A percentile compares a stretch with the other conserved stretches of the same genome.
These are phyloP conservation scores for Amphipyra berbera DNA, from an alignment of 2,888 invertebrate species.

Conservation along the genomic window DNA sequence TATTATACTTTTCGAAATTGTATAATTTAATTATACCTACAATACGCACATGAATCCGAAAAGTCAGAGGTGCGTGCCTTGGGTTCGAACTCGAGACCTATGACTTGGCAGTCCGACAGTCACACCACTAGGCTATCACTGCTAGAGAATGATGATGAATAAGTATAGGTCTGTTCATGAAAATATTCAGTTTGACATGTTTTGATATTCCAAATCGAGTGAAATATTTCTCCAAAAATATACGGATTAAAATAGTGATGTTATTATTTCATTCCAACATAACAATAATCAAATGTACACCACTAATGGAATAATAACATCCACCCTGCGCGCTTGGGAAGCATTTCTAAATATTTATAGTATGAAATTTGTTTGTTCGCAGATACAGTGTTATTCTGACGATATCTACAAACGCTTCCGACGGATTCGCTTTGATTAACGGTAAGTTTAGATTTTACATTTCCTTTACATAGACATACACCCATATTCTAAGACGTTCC, in stretches of 20 bases:
- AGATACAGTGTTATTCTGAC: slow-evolving; percentile 87
- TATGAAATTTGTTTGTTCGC: slow-evolving; percentile 63
- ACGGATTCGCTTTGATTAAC: slow-evolving; percentile 84
- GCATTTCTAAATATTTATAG: slow-evolving; percentile 24
- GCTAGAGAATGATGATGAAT: too few species aligned
- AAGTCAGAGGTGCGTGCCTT: too few species aligned
- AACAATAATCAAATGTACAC: slow-evolving; percentile 9
- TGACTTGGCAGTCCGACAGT: too few species aligned
- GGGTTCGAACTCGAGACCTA: too few species aligned
- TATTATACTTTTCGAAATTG: too few species aligned
- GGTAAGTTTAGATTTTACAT: slow-evolving; percentile 69
- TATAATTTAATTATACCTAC: too few species aligned
- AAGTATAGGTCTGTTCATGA: too few species aligned
- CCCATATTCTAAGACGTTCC: too few species aligned
- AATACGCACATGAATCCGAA: too few species aligned
- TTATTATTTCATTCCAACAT: slow-evolving; percentile 15
- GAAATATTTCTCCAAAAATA: neutral
- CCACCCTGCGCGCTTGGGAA: neutral
- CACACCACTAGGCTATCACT: too few species aligned
- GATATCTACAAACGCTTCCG: slow-evolving; percentile 82
- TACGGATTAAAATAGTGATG: slow-evolving; percentile 1
- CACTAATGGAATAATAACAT: slow-evolving; percentile 35
- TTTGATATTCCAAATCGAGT: too few species aligned
- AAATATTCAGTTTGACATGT: too few species aligned
- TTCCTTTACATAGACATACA: slow-evolving; percentile 3